Evolutionary conservation across 2,888 invertebrate genomes (phyloP), one percentile per base, ranked within the genome.

Genomic region (Xestia ashworthii): DNA sequence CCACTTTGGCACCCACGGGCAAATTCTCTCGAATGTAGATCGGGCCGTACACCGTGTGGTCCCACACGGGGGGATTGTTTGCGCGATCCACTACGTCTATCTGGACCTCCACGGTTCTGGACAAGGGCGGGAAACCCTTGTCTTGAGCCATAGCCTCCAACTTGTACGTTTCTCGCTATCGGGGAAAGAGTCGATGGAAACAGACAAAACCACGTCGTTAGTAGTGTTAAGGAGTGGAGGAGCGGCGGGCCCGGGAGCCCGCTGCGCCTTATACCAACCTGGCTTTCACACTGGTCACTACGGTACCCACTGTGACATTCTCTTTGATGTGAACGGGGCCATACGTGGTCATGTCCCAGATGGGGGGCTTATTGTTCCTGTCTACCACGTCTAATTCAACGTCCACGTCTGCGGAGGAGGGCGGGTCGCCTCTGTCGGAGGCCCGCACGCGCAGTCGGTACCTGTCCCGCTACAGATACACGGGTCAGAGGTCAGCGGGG

Each of bases 271-370:
- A 98, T 98, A 98, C 98, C 98, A 98, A 98, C 99, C 99, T 99
- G 98, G 99, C 99, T 98, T 99, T 99, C 97, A 99, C 98, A 97
- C 99, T 98, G 97, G 99, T 99, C 98, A 99, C 99, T 98, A 98
- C 98, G 97, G 99, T 99, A 98, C 99, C 99, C 98, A 99, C 99
- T 98, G 99, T 99, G 98, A 99, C 99, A 98, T 99, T 99, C 98
- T 99, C 99, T 98, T 98, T 98, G 98, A 99, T 98, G 98, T 98
- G 98, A 98, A 99, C 99, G 97, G 99, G 99, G 97, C 99, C 99
- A 98, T 99, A 99, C 97, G 98, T 98, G 97, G 98, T 98, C 97
- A 98, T 98, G 97, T 98, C 99, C 99, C 99, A 99, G 97, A 98
- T 98, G 97, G 99, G 99, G 97, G 98, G 99, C 98, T 99, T 99